phyloP scores from a whole-genome alignment of 2,797 vertebrate genomes.

The Dipus sagitta region DNA sequence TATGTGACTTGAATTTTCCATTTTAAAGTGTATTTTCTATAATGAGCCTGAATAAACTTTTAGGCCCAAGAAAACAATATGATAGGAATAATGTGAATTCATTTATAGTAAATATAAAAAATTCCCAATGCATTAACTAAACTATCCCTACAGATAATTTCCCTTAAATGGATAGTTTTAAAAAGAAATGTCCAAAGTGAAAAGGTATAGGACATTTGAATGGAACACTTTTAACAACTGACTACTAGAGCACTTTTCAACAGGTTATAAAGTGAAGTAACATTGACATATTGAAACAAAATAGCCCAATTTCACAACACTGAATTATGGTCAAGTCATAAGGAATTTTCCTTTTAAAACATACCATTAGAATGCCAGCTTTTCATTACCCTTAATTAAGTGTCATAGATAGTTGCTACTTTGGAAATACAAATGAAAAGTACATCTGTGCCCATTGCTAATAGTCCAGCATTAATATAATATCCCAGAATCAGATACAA shows the following conservation, averaged over 20 bases:
- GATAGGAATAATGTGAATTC: neutral
- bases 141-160: slow-evolving; percentile 59
- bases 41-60: neutral
- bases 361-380: slow-evolving; percentile 56
- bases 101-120: slow-evolving; percentile 46
- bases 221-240: slow-evolving; percentile 14
- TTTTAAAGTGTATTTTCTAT: slow-evolving; percentile 51
- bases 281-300: slow-evolving; percentile 63
- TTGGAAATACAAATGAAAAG: slow-evolving; percentile 70
- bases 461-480: slow-evolving; percentile 64
- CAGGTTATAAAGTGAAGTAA: slow-evolving; percentile 54
- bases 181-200: slow-evolving; percentile 10
- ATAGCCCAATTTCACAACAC: slow-evolving; percentile 28
- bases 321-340: slow-evolving; percentile 58
- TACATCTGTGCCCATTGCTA: slow-evolving; percentile 60
- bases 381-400: slow-evolving; percentile 66
- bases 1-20: slow-evolving; percentile 15
- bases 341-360: slow-evolving; percentile 65
- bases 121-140: neutral
- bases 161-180: neutral
- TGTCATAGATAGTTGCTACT: slow-evolving; percentile 63
- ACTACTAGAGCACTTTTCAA: slow-evolving; percentile 28
- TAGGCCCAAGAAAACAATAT: slow-evolving; percentile 23
- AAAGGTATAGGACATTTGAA: neutral
- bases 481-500: slow-evolving; percentile 64